Evolutionary conservation across 1,140 invertebrate species (phyloP).

Genomic region (Ruditapes philippinarum): DNA sequence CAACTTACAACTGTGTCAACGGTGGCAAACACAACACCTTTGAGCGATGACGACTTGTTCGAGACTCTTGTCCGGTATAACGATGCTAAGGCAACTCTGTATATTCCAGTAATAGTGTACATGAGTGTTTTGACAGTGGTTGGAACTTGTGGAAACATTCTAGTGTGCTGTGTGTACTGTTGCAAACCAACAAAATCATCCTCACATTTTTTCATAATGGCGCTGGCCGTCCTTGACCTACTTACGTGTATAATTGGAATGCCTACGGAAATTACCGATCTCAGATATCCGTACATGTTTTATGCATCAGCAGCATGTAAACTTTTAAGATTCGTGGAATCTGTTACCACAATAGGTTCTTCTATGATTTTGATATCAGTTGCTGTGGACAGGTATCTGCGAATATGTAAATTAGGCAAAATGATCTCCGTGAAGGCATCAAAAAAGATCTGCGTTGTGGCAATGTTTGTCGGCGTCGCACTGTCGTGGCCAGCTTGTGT

Average conservation of each 20-base stretch:
- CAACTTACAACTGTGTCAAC: not conserved
- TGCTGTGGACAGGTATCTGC: conserved; percentile 82
- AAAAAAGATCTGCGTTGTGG: conserved; percentile 77
- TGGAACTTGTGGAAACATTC: conserved; percentile 80
- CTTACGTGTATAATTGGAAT: conserved; percentile 83
- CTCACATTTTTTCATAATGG: conserved; percentile 83
- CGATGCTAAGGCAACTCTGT: conserved; percentile 78
- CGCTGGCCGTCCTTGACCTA: conserved; percentile 82
- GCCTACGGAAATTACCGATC: conserved; percentile 83
- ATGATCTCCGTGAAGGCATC: conserved; percentile 78
- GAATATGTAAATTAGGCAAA: conserved; percentile 82
- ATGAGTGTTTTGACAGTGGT: conserved; percentile 79
- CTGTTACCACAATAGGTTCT: conserved; percentile 82
- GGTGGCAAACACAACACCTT: conserved; percentile 1
- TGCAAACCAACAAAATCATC: conserved; percentile 78
- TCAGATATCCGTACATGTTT: conserved; percentile 83
- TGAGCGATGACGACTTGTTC: conserved; percentile 27
- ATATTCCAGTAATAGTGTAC: conserved; percentile 83
- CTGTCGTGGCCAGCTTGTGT: conserved; percentile 81
- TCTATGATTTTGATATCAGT: conserved; percentile 81
- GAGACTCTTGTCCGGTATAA: conserved; percentile 65
- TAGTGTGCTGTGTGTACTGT: conserved; percentile 82
- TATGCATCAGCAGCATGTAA: conserved; percentile 82
- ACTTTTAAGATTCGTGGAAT: conserved; percentile 81
- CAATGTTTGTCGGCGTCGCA: conserved; percentile 78